These are phyloP conservation scores for Pyrrhura leucotis DNA, from an alignment of 2,797 vertebrate species.

Conservation along the genomic window DNA sequence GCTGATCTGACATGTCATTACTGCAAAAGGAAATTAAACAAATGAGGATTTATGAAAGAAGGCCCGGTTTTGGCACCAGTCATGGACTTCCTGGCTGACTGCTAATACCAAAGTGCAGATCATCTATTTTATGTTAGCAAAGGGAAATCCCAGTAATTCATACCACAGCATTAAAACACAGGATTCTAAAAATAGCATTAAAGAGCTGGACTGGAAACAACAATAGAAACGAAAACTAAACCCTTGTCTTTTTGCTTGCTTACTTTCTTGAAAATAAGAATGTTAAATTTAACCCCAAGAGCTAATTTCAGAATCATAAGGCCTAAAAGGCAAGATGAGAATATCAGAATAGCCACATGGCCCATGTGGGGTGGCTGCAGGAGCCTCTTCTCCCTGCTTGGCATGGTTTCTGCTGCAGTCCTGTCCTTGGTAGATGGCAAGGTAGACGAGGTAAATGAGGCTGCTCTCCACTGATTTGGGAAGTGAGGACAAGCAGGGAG, in stretches of 20 bases:
- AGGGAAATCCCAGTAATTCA: conserved; percentile 34
- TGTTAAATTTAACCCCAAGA: background rate
- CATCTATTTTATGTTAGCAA: background rate
- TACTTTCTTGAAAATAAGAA: background rate
- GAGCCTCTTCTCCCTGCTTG: background rate
- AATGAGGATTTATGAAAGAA: background rate
- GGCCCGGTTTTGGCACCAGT: background rate
- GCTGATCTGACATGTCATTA: background rate
- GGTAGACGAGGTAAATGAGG: background rate
- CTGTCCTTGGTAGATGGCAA: background rate
- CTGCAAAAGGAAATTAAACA: conserved; percentile 10
- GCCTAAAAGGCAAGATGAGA: background rate
- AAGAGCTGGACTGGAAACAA: background rate
- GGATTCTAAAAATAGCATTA: conserved; percentile 26
- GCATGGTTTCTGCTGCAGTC: background rate
- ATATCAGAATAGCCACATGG: background rate
- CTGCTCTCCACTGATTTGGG: background rate
- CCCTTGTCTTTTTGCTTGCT: background rate
- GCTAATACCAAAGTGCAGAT: conserved; percentile 22
- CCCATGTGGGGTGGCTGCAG: fast-evolving
- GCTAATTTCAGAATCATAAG: background rate
- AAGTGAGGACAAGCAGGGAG: background rate
- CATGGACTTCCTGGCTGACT: conserved; percentile 35
- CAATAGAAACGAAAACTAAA: background rate
- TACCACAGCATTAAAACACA: background rate